These are phyloP conservation scores for Stenodema calcarata DNA, from an alignment of 2,888 invertebrate genomes.

Conservation along the genomic window DNA sequence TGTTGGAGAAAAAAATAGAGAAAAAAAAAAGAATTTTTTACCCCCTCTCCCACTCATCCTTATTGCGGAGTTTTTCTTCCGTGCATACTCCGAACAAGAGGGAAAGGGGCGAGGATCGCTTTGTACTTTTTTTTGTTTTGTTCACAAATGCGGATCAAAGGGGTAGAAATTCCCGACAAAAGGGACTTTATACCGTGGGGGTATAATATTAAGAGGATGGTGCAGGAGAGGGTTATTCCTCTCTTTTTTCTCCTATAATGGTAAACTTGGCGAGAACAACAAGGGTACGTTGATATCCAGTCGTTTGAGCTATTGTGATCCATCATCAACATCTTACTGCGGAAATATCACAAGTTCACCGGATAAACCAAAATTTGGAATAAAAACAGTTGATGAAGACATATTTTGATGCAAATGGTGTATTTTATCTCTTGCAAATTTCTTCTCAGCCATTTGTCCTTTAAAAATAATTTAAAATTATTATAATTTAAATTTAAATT, in stretches of 20 bases:
- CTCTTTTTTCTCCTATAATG: background rate
- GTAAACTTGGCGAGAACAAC: background rate
- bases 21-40: background rate
- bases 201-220: background rate
- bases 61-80: constrained; percentile 31
- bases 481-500: too few relatives aligned
- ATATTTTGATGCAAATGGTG: too few relatives aligned
- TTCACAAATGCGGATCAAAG: constrained; percentile 8
- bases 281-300: background rate
- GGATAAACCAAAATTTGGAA: too few relatives aligned
- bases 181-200: constrained; percentile 10
- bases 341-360: too few relatives aligned
- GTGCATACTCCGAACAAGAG: background rate
- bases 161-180: constrained; percentile 6
- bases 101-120: background rate
- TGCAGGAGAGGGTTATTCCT: background rate
- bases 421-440: too few relatives aligned
- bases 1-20: background rate
- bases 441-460: too few relatives aligned
- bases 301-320: background rate
- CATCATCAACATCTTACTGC: background rate
- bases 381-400: too few relatives aligned
- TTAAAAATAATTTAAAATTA: too few relatives aligned
- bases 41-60: background rate
- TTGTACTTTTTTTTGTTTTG: constrained; percentile 6